phyloP scores from a whole-genome alignment of 2,113 vertebrate species.

The Gracilinanus agilis region DNA sequence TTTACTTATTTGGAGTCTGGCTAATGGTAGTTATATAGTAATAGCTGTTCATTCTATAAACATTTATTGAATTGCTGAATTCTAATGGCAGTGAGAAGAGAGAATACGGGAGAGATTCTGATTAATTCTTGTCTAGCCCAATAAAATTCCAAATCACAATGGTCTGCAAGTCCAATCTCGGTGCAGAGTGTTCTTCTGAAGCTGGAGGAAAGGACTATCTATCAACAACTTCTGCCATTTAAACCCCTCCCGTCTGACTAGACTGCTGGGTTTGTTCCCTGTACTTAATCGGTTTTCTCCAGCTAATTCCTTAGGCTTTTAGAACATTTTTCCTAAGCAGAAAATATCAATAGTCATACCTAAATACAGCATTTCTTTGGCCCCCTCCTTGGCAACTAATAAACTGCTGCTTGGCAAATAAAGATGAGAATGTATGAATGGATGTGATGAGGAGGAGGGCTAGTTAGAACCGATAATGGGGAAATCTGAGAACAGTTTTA shows the following conservation, averaged over 20 bases:
- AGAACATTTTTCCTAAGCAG: conserved; percentile 57
- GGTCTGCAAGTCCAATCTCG: background rate
- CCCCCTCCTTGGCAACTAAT: background rate
- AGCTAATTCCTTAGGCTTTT: conserved; percentile 50
- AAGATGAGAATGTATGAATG: background rate
- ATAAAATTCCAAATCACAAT: conserved; percentile 40
- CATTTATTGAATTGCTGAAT: conserved; percentile 17
- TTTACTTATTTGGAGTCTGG: background rate
- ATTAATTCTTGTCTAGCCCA: background rate
- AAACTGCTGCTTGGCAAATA: conserved; percentile 28
- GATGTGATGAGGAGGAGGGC: background rate
- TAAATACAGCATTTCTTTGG: background rate
- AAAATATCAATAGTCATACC: conserved; percentile 28
- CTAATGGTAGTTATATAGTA: background rate
- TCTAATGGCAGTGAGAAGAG: background rate
- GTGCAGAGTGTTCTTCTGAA: background rate
- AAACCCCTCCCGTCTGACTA: conserved; percentile 36
- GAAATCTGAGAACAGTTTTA: background rate
- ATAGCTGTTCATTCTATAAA: background rate
- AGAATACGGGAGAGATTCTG: background rate
- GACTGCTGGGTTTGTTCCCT: conserved; percentile 51
- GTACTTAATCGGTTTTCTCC: conserved; percentile 63
- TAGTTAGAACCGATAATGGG: background rate
- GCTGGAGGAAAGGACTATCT: conserved; percentile 13
- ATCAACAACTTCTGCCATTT: conserved; percentile 13